Evolutionary conservation across 2,797 vertebrate genomes (phyloP).

Genomic region (Adelosebastes latens): DNA sequence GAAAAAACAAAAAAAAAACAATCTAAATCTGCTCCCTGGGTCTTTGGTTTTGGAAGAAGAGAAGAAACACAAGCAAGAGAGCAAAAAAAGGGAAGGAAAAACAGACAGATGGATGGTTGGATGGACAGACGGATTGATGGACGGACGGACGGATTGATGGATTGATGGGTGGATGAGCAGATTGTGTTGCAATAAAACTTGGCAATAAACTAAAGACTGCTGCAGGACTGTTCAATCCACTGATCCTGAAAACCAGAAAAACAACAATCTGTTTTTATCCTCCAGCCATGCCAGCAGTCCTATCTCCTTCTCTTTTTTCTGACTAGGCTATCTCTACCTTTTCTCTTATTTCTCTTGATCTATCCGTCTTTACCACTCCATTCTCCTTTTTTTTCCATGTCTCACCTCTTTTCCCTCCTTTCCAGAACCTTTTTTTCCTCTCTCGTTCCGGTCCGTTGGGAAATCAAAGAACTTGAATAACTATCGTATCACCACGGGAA

Average conservation of each 20-base stretch:
- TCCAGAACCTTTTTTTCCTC: neutral
- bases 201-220: constrained; percentile 30
- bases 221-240: constrained; percentile 50
- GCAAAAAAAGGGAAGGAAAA: neutral
- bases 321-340: constrained; percentile 1
- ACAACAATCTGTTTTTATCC: constrained; percentile 58
- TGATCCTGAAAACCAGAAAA: constrained; percentile 60
- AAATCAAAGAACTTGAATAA: constrained; percentile 70
- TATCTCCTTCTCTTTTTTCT: constrained; percentile 7
- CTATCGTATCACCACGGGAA: constrained; percentile 56
- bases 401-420: neutral
- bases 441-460: constrained; percentile 31
- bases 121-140: neutral
- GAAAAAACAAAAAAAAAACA: constrained; percentile 10
- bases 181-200: constrained; percentile 24
- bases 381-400: neutral
- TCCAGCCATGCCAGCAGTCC: constrained; percentile 16
- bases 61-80: neutral
- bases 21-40: constrained; percentile 15
- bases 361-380: constrained; percentile 19
- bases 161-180: neutral
- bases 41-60: constrained; percentile 1
- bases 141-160: neutral
- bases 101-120: neutral
- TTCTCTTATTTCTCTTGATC: constrained; percentile 27